These are phyloP conservation scores for Ahaetulla prasina DNA, from an alignment of 2,113 vertebrate genomes.

Conservation along the genomic window DNA sequence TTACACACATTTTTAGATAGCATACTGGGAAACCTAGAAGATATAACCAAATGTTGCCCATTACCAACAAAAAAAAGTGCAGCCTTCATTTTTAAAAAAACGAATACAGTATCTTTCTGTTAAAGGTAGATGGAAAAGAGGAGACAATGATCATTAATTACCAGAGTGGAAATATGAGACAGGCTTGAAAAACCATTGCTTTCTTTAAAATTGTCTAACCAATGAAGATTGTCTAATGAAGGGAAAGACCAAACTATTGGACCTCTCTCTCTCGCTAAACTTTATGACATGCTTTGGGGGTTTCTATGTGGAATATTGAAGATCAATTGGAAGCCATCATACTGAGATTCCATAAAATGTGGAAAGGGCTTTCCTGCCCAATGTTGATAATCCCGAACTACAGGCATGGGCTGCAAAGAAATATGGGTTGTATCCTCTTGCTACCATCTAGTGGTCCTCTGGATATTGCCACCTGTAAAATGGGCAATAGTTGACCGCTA, in stretches of 20 bases:
- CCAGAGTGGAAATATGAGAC: background rate
- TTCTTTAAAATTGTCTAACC: background rate
- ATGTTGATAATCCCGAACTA: background rate
- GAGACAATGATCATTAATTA: background rate
- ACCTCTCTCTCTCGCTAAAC: background rate
- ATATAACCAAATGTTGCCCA: background rate
- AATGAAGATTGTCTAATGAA: background rate
- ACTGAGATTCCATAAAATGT: background rate
- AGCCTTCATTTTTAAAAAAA: background rate
- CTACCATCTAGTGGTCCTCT: background rate
- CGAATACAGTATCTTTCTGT: background rate
- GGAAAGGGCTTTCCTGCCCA: background rate
- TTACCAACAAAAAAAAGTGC: background rate
- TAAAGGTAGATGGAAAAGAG: background rate
- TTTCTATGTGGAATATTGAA: background rate
- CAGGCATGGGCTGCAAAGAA: background rate
- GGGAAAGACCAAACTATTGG: background rate
- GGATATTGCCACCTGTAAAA: background rate
- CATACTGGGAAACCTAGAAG: background rate
- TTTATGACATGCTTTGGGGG: background rate
- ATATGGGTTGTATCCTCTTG: background rate
- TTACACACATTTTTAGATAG: background rate
- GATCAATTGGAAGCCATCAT: background rate
- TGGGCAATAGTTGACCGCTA: background rate
- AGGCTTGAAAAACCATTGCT: background rate